These are phyloP conservation scores for Euzophera pinguis DNA, from an alignment of 2,888 invertebrate species.

Conservation along the genomic window DNA sequence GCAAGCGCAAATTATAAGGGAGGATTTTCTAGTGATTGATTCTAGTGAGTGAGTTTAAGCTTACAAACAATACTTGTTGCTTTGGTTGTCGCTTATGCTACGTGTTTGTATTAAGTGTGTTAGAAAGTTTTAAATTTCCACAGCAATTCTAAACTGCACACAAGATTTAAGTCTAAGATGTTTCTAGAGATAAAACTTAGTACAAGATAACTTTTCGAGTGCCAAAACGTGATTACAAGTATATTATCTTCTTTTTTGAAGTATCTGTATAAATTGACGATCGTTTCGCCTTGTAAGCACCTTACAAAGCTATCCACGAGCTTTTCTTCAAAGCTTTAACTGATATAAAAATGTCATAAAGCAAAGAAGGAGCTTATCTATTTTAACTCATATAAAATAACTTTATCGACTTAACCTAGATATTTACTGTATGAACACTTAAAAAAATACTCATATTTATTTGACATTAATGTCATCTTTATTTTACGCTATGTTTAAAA, in stretches of 20 bases:
- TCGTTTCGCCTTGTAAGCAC: conserved; percentile 1
- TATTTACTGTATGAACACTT: not conserved
- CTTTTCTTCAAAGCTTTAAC: conserved; percentile 8
- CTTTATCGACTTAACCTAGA: conserved; percentile 2
- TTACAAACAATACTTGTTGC: too few relatives aligned
- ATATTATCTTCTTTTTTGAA: not conserved
- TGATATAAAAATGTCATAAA: conserved; percentile 12
- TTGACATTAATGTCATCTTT: not conserved
- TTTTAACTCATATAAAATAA: conserved; percentile 7
- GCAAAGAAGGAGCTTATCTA: conserved; percentile 1
- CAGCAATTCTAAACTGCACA: too few relatives aligned
- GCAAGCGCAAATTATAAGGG: too few relatives aligned
- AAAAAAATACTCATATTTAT: too few relatives aligned
- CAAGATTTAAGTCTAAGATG: too few relatives aligned
- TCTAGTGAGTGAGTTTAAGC: too few relatives aligned
- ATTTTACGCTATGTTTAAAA: too few relatives aligned
- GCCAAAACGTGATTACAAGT: not conserved
- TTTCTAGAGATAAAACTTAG: too few relatives aligned
- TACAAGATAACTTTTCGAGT: not conserved
- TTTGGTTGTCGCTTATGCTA: too few relatives aligned
- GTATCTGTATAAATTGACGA: not conserved
- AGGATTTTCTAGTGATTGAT: too few relatives aligned
- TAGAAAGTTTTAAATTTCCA: too few relatives aligned
- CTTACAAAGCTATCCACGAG: conserved; percentile 4
- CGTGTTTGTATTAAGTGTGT: too few relatives aligned